Conservation (phyloP, 2,797 vertebrate genomes). For the Pygocentrus nattereri region DNA sequence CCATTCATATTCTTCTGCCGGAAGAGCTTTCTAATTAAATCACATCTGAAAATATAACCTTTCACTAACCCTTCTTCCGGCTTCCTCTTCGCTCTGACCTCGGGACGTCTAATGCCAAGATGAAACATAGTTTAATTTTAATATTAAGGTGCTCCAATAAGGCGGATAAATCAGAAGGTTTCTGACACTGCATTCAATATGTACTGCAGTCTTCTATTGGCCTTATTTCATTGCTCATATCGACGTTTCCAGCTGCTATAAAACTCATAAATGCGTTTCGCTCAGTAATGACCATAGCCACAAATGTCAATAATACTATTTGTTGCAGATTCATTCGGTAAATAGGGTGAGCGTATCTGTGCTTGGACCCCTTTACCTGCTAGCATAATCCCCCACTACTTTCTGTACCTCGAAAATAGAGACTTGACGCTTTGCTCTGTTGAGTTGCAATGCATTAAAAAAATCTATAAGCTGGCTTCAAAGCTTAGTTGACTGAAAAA, state of each 20-base stretch:
- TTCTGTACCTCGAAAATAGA: not conserved
- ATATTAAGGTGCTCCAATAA: constrained; percentile 14
- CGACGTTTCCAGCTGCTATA: too few relatives aligned
- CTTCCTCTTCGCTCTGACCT: constrained; percentile 1
- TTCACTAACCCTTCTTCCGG: not conserved
- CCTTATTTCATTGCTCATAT: not conserved
- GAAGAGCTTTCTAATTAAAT: constrained; percentile 20
- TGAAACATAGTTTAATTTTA: constrained; percentile 20
- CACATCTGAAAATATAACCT: constrained; percentile 27
- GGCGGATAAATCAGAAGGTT: not conserved
- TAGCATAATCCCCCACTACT: not conserved
- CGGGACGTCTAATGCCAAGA: not conserved
- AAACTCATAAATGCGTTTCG: too few relatives aligned
- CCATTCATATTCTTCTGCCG: constrained; percentile 1
- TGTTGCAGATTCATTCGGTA: too few relatives aligned
- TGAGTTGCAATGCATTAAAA: not conserved
- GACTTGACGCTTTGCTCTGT: not conserved
- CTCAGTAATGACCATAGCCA: not conserved
- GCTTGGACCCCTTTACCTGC: not conserved
- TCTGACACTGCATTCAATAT: not conserved
- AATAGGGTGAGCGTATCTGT: too few relatives aligned
- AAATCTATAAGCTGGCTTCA: not conserved
- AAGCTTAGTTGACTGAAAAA: not conserved
- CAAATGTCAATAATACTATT: not conserved
- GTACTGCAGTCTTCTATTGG: not conserved